Evolutionary conservation across 2,888 invertebrate species (phyloP).

Genomic region (Ophion slaviceki): DNA sequence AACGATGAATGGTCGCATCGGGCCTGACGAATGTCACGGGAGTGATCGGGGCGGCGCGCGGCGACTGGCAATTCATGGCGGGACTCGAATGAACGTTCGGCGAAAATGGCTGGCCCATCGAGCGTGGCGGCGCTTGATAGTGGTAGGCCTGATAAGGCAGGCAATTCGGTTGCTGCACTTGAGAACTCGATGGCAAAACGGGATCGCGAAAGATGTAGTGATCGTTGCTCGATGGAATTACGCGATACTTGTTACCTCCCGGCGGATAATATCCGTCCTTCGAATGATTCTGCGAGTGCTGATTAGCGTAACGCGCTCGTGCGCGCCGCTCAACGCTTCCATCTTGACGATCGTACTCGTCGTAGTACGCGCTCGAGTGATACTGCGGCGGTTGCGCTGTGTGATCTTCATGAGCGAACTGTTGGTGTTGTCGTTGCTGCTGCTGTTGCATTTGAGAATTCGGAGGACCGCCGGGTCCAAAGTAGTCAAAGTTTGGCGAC

Average conservation of each 20-base stretch:
- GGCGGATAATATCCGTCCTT: slow-evolving; percentile 73
- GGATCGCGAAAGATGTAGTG: slow-evolving; percentile 70
- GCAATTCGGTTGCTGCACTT: slow-evolving; percentile 72
- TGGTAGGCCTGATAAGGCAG: slow-evolving; percentile 75
- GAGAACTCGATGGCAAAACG: slow-evolving; percentile 37
- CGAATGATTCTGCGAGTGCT: slow-evolving; percentile 70
- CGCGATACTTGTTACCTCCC: slow-evolving; percentile 70
- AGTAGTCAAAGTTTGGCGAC: slow-evolving; percentile 69
- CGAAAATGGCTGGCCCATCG: slow-evolving; percentile 75
- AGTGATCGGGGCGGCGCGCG: slow-evolving; percentile 48
- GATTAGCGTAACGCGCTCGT: slow-evolving; percentile 66
- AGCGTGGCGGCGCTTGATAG: slow-evolving; percentile 75
- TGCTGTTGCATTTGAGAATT: slow-evolving; percentile 61
- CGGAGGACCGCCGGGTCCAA: slow-evolving; percentile 46
- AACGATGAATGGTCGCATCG: slow-evolving; percentile 66
- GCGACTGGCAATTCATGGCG: slow-evolving; percentile 58
- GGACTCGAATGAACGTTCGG: slow-evolving; percentile 74
- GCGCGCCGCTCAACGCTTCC: slow-evolving; percentile 67
- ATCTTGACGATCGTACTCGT: slow-evolving; percentile 63
- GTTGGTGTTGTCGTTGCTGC: slow-evolving; percentile 55
- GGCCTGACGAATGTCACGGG: slow-evolving; percentile 68
- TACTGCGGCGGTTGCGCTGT: slow-evolving; percentile 67
- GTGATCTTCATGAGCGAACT: slow-evolving; percentile 55
- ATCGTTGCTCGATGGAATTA: slow-evolving; percentile 70
- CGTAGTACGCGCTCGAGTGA: slow-evolving; percentile 71